Evolutionary conservation across 2,888 invertebrate species (phyloP).

Genomic region (Megamerina dolium): DNA sequence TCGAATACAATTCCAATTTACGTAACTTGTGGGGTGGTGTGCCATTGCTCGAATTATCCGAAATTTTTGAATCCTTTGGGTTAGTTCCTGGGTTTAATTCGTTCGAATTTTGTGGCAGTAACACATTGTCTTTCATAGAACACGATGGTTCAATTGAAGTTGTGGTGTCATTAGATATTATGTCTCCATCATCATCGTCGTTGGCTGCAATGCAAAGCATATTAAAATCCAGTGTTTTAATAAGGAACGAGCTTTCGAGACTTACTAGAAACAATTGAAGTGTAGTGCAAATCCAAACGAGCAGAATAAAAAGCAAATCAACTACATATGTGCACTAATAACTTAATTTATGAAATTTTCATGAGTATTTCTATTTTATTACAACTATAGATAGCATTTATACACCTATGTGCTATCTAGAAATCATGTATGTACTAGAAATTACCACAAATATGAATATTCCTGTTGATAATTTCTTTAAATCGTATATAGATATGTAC

Average conservation of each 20-base stretch:
- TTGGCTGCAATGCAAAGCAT: conserved; percentile 40
- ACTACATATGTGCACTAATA: no score
- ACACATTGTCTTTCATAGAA: conserved; percentile 19
- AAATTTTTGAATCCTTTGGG: not conserved
- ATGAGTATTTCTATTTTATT: no score
- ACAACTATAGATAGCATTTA: no score
- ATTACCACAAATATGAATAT: no score
- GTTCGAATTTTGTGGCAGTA: conserved; percentile 33
- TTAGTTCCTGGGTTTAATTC: conserved; percentile 13
- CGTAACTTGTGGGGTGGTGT: conserved; percentile 18
- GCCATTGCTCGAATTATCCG: conserved; percentile 10
- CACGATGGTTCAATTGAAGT: conserved; percentile 34
- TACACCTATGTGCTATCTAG: no score
- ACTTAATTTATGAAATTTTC: no score
- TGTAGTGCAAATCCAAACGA: not conserved
- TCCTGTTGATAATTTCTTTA: no score
- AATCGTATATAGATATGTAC: no score
- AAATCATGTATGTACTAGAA: no score
- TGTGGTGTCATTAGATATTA: no score
- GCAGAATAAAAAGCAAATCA: not conserved
- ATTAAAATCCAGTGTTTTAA: conserved; percentile 43
- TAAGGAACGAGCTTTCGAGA: conserved; percentile 32
- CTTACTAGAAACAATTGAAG: conserved; percentile 33
- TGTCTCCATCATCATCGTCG: conserved; percentile 27
- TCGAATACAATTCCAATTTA: conserved; percentile 22